These are phyloP conservation scores for Orycteropus afer DNA, from an alignment of 2,113 vertebrate genomes.

Conservation along the genomic window DNA sequence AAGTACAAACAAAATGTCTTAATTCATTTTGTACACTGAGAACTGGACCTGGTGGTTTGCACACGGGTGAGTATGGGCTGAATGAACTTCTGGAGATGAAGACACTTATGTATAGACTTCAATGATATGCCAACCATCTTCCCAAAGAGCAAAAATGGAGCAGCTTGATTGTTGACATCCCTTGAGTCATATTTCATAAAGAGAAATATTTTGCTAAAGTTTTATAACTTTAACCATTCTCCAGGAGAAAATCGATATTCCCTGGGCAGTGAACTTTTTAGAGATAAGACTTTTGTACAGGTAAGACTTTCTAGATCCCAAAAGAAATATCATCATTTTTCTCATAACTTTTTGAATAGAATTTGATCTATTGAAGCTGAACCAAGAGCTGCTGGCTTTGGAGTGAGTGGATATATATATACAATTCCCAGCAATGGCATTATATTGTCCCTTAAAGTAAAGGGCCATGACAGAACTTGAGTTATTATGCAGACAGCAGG, in stretches of 20 bases:
- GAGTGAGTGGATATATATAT: conserved; percentile 35
- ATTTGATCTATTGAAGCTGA: conserved; percentile 73
- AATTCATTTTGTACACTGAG: not conserved
- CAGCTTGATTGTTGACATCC: not conserved
- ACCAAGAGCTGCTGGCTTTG: conserved; percentile 34
- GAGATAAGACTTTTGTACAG: not conserved
- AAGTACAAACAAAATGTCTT: not conserved
- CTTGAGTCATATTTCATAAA: conserved; percentile 16
- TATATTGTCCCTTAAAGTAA: conserved; percentile 60
- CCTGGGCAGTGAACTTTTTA: not conserved
- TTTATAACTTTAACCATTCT: not conserved
- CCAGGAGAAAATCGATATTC: conserved; percentile 19
- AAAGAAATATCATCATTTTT: conserved; percentile 44
- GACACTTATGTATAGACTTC: not conserved
- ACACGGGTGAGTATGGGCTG: not conserved
- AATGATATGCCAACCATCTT: too few species aligned
- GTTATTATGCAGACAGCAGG: conserved; percentile 68
- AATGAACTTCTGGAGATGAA: not conserved
- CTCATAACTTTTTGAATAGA: conserved; percentile 57
- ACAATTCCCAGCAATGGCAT: conserved; percentile 65
- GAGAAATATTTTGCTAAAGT: not conserved
- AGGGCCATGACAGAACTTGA: conserved; percentile 61
- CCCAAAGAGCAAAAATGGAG: not conserved
- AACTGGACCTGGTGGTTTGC: not conserved
- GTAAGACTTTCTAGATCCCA: not conserved